These are phyloP conservation scores for Geophilus truncorum DNA, from an alignment of 2,888 invertebrate genomes.

Conservation along the genomic window DNA sequence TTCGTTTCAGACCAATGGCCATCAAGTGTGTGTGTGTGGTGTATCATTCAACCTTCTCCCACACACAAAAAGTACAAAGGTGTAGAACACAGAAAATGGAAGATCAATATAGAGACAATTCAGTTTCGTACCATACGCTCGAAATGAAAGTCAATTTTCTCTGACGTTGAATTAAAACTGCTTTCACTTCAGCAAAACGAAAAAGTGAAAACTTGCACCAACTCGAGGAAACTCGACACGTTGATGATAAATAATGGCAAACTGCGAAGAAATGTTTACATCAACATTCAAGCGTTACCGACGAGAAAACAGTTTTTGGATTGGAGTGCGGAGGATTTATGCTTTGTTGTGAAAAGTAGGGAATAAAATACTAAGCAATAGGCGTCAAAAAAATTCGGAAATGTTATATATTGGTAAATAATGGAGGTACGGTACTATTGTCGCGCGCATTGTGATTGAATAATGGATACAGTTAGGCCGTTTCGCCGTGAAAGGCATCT, in stretches of 20 bases:
- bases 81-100: no score
- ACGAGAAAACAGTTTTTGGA: background rate
- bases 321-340: background rate
- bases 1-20: background rate
- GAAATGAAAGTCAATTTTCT: no score
- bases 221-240: no score
- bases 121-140: no score
- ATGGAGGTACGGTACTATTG: background rate
- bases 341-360: background rate
- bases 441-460: background rate
- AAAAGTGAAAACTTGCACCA: no score
- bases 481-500: conserved; percentile 8
- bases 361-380: conserved; percentile 3
- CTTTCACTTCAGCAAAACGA: no score
- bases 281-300: background rate
- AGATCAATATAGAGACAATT: no score
- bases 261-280: background rate
- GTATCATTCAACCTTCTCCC: no score
- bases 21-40: background rate
- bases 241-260: background rate
- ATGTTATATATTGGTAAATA: conserved; percentile 3
- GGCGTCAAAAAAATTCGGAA: conserved; percentile 9
- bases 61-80: no score
- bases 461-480: background rate
- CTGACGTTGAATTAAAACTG: no score